These are phyloP conservation scores for Caranx ignobilis DNA, from an alignment of 2,113 vertebrate genomes.

Conservation along the genomic window DNA sequence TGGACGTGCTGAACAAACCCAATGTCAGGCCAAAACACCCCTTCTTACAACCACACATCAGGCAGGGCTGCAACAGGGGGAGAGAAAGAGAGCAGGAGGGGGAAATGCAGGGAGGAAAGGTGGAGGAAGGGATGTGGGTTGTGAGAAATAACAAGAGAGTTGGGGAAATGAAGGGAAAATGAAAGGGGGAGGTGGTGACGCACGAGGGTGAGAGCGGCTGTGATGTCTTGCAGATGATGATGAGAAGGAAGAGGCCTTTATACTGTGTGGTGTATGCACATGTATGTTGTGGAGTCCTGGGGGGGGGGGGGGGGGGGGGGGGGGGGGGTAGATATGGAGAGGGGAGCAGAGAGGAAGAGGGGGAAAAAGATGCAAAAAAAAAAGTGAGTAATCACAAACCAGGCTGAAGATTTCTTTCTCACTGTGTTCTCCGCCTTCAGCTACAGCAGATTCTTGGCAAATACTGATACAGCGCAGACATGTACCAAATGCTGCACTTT, in stretches of 20 bases:
- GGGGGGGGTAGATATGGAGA: conserved; percentile 7
- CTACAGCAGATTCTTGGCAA: conserved; percentile 49
- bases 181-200: conserved; percentile 9
- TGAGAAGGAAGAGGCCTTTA: conserved; percentile 14
- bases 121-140: conserved; percentile 42
- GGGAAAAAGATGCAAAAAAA: conserved; percentile 12
- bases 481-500: conserved; percentile 32
- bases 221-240: conserved; percentile 38
- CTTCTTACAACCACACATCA: conserved; percentile 62
- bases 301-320: conserved; percentile 17
- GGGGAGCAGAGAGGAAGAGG: conserved; percentile 11
- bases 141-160: conserved; percentile 66
- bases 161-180: conserved; percentile 50
- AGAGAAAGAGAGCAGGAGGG: neutral
- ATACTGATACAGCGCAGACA: conserved; percentile 49
- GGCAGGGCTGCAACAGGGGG: conserved; percentile 22
- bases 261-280: conserved; percentile 32
- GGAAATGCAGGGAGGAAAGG: conserved; percentile 5
- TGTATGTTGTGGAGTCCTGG: conserved; percentile 6
- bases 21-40: conserved; percentile 72
- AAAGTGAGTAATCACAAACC: conserved; percentile 52
- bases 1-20: conserved; percentile 73
- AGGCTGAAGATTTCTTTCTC: conserved; percentile 27
- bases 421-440: conserved; percentile 41
- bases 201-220: neutral